A percentile compares a stretch with the other conserved stretches of the same genome.
These are phyloP conservation scores for Crioceris asparagi DNA, from an alignment of 2,888 invertebrate species.

Conservation along the genomic window DNA sequence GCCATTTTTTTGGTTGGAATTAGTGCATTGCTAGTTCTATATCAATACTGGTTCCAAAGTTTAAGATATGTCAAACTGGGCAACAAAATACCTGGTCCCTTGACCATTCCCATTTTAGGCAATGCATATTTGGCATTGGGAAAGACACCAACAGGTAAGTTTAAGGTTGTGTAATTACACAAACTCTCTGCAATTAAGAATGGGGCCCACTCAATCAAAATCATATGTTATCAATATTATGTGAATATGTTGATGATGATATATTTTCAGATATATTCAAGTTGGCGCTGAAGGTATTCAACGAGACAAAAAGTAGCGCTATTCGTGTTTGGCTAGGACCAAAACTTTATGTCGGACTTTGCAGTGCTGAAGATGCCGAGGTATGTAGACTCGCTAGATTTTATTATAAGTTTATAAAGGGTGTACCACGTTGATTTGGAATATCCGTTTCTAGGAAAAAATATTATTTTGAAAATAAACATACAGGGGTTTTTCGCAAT, in stretches of 20 bases:
- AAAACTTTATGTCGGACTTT: slow-evolving; percentile 16
- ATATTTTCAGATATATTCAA: slow-evolving; percentile 16
- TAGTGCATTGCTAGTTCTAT: slow-evolving; percentile 12
- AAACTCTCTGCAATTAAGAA: too few species aligned
- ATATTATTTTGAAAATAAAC: too few species aligned
- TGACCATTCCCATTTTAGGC: slow-evolving; percentile 21
- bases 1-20: slow-evolving; percentile 10
- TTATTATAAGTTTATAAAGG: too few species aligned
- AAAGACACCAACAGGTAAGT: slow-evolving; percentile 15
- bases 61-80: slow-evolving; percentile 19
- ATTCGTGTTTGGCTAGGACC: slow-evolving; percentile 18
- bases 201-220: too few species aligned
- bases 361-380: slow-evolving; percentile 20
- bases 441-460: too few species aligned
- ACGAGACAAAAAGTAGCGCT: slow-evolving; percentile 12
- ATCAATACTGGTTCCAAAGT: slow-evolving; percentile 21
- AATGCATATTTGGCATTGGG: slow-evolving; percentile 18
- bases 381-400: too few species aligned
- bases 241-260: too few species aligned
- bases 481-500: too few species aligned
- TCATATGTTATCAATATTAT: too few species aligned
- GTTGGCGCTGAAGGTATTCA: slow-evolving; percentile 6
- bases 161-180: too few species aligned
- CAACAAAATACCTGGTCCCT: slow-evolving; percentile 22
- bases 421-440: too few species aligned